phyloP scores from a whole-genome alignment of 2,888 invertebrate genomes.

The Bembecia ichneumoniformis region DNA sequence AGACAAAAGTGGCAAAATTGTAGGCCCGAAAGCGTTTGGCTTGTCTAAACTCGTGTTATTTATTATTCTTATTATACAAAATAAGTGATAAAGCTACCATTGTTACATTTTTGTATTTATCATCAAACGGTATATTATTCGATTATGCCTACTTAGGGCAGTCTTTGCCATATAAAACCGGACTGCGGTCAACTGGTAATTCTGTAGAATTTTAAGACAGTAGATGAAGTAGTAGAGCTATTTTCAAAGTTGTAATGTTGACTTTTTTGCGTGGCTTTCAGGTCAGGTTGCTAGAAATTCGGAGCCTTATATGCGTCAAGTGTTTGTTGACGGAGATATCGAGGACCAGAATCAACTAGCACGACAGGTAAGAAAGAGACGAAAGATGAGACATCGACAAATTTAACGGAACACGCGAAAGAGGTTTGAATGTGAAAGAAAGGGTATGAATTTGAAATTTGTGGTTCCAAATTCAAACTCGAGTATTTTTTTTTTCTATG shows the following conservation, averaged over 20 bases:
- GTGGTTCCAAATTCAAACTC: conserved; percentile 37
- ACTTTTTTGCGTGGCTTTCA: conserved; percentile 60
- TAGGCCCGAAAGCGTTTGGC: too few relatives aligned
- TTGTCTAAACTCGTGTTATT: too few relatives aligned
- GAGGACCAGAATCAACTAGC: conserved; percentile 74
- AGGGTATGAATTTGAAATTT: conserved; percentile 53
- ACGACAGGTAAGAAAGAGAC: conserved; percentile 73
- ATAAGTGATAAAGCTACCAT: too few relatives aligned
- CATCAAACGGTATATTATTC: too few relatives aligned
- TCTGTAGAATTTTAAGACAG: too few relatives aligned
- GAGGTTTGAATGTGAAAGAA: conserved; percentile 7
- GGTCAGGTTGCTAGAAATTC: conserved; percentile 91
- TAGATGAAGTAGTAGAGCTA: too few relatives aligned
- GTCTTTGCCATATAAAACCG: neutral
- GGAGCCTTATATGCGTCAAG: conserved; percentile 97
- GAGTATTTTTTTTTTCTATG: conserved; percentile 8
- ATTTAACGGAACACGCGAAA: neutral
- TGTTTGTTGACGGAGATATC: conserved; percentile 82
- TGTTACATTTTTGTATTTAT: too few relatives aligned
- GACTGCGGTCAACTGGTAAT: too few relatives aligned
- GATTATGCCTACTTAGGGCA: too few relatives aligned
- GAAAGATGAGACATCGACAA: neutral
- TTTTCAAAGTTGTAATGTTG: conserved; percentile 5
- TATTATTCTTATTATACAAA: too few relatives aligned
- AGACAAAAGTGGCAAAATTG: too few relatives aligned